Evolutionary conservation across 1,140 invertebrate species (phyloP), one percentile per base, ranked within the genome.

Genomic region (Heliothis virescens): DNA sequence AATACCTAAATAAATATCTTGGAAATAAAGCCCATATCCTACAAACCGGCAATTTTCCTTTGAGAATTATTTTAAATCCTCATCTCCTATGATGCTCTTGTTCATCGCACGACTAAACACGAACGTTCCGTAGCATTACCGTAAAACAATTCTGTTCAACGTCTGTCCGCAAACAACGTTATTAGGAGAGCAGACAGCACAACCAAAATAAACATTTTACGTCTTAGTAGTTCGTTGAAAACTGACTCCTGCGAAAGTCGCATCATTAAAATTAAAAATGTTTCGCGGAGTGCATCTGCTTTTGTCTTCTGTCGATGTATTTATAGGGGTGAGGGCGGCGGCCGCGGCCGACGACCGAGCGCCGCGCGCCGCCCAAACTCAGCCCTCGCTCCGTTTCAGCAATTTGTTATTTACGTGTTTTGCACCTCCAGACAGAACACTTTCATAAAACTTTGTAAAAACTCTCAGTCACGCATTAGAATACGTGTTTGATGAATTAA

Each of bases 241-340:
- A 53, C 47, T 18, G 79, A 84, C 82, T 79, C 84, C 82, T 84
- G 82, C 82, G 59, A 87, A 82, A 86, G 83, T 83, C 81, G 86
- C 81, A 85, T 83, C 79, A 85, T 86, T 87, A 85, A 87, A 89
- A 87, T 86, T 88, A 85, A 78, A 77, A 82, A 67, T 85, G 60
- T 85, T 79, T 84, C 73, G 82, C 85, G 72, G 82, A 85, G 86
- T 89, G 89, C 88, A 90, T 89, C 79, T 83, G 75, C 79, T 76
- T 86, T 88, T 90, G 89, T 89, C 86, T 88, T 86, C 82, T 77
- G 85, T 85, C 78, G 86, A 86, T 85, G 84, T 91, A 90, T 92
- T 92, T 89, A 90, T 91, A 91, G 85, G 86, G 82, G 75, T 81
- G 87, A 84, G 76, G 52, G 80, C 80, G 87, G 84, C 79, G 87